phyloP scores from a whole-genome alignment of 2,113 vertebrate genomes.

The Hyperopisus bebe region DNA sequence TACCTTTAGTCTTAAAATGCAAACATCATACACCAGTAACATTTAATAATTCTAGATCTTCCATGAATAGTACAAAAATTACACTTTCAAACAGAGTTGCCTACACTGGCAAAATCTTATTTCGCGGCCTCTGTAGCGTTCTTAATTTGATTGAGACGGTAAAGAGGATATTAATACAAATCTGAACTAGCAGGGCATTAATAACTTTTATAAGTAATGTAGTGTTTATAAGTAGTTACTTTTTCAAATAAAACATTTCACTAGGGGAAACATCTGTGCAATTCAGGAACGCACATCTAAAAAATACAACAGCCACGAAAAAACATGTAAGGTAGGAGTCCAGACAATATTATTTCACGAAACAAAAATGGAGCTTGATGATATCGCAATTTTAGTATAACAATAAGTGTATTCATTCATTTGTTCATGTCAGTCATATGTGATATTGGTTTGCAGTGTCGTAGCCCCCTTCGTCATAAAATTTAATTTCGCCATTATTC shows the following conservation, averaged over 20 bases:
- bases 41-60: neutral
- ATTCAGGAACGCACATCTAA: neutral
- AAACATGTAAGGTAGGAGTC: slow-evolving; percentile 83
- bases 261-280: neutral
- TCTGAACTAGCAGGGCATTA: neutral
- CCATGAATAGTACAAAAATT: neutral
- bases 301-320: neutral
- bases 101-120: slow-evolving; percentile 87
- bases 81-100: slow-evolving; percentile 24
- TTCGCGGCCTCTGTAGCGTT: slow-evolving; percentile 98
- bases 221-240: neutral
- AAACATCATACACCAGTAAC: neutral
- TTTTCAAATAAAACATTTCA: neutral
- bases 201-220: no score
- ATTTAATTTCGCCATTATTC: neutral
- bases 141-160: slow-evolving; percentile 90
- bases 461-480: neutral
- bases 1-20: neutral
- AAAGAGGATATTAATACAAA: neutral
- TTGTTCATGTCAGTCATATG: neutral
- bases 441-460: neutral
- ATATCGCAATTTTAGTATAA: slow-evolving; percentile 10
- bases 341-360: slow-evolving; percentile 94
- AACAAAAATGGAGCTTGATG: slow-evolving; percentile 60
- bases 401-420: neutral